Evolutionary conservation across 1,140 invertebrate species (phyloP).

Genomic region (Drosophila bipectinata): DNA sequence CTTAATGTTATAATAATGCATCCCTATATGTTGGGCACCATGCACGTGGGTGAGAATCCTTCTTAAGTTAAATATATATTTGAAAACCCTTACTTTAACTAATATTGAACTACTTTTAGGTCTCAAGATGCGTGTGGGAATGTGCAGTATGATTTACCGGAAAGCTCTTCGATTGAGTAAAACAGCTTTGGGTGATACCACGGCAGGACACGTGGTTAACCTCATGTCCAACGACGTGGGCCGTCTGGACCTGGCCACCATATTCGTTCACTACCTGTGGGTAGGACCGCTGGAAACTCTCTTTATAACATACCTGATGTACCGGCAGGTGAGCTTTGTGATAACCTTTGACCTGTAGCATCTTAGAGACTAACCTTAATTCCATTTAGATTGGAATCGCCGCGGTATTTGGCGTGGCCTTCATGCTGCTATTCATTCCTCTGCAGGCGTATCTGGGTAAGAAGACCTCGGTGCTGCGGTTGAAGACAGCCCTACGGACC

Average conservation of each 20-base stretch:
- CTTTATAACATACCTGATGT: constrained; percentile 91
- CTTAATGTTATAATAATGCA: constrained; percentile 90
- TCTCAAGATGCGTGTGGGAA: constrained; percentile 91
- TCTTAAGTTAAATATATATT: background rate
- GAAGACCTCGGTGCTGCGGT: constrained; percentile 87
- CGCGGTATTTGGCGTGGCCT: constrained; percentile 90
- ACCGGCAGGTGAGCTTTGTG: constrained; percentile 83
- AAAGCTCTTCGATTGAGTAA: constrained; percentile 90
- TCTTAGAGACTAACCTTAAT: background rate
- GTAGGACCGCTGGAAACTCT: constrained; percentile 92
- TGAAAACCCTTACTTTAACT: too few species aligned
- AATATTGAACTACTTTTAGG: background rate
- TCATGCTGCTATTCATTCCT: constrained; percentile 92
- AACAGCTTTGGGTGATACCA: constrained; percentile 90
- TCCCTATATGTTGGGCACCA: constrained; percentile 90
- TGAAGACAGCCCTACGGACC: constrained; percentile 89
- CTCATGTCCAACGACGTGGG: constrained; percentile 95
- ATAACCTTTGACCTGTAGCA: background rate
- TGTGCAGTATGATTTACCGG: constrained; percentile 92
- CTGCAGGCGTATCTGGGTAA: constrained; percentile 92
- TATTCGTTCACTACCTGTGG: constrained; percentile 91
- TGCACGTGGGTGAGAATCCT: constrained; percentile 87
- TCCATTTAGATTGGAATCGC: constrained; percentile 87
- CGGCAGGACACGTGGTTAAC: constrained; percentile 95
- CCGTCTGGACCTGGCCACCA: constrained; percentile 88